Conservation (phyloP, 2,797 vertebrate genomes). For the Gymnoscopelus microlampas region DNA sequence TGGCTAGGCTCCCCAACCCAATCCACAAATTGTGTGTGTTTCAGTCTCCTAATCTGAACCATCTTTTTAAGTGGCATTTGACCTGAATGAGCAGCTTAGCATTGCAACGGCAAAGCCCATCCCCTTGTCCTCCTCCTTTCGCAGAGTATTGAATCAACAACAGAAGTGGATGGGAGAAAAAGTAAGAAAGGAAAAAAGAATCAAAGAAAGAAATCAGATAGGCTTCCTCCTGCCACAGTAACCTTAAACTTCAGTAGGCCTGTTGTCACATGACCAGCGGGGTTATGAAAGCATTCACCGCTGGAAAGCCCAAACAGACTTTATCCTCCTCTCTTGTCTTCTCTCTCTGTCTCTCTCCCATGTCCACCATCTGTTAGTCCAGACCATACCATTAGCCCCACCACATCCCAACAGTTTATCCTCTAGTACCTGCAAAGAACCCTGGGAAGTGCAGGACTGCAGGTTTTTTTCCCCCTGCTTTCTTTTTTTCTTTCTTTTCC, state of each 20-base stretch:
- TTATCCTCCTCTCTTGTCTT: background rate
- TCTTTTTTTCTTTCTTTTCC: background rate
- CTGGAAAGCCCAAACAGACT: constrained; percentile 8
- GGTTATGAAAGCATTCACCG: constrained; percentile 28
- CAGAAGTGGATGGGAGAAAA: constrained; percentile 1
- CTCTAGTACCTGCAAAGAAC: constrained; percentile 42
- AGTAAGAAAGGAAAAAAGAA: constrained; percentile 12
- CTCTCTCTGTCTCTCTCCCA: constrained; percentile 32
- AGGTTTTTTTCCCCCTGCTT: background rate
- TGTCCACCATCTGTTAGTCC: constrained; percentile 57
- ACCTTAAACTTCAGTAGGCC: constrained; percentile 15
- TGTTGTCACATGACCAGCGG: constrained; percentile 22
- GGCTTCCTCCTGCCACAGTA: constrained; percentile 21
- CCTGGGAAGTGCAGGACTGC: constrained; percentile 49
- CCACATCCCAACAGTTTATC: constrained; percentile 47
- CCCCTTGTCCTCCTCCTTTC: constrained; percentile 19
- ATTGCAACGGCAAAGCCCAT: constrained; percentile 37
- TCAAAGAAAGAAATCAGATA: background rate
- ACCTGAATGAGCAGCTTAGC: constrained; percentile 70
- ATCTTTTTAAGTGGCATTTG: constrained; percentile 70
- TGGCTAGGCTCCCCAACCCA: background rate
- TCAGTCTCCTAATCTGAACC: constrained; percentile 60
- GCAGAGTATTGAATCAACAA: constrained; percentile 16
- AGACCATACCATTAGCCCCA: constrained; percentile 40
- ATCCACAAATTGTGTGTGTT: constrained; percentile 19